Base-by-base conservation (phyloP, 2,113 vertebrate genomes). In the Camelus bactrianus region DNA sequence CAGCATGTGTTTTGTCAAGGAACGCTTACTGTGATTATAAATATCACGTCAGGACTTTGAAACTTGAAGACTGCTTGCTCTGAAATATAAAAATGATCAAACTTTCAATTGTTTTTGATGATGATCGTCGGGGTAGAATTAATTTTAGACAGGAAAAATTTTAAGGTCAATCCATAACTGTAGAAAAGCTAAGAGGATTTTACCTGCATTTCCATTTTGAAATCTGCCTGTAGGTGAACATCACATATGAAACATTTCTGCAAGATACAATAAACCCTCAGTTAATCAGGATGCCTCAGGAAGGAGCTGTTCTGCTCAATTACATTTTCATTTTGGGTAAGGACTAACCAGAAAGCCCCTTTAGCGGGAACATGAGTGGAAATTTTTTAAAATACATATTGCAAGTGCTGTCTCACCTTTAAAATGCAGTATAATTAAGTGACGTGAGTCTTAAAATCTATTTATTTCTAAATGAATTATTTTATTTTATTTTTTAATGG, bases 261-360 rank as follows among this genome's bases (percentile, higher is more conserved):
- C 56, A 54, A 60, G 28, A 50, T 67, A 81, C 30, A 93, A 79
- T 91, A 84, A 86, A 46, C 32, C 17, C 62, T 93, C 58, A 60
- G 28, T 94, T 97, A 97, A 94, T 96, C 65, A 62, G 50, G 80
- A 32, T 32, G 50, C 56, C 89, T 81, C 28, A 7, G 65, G 85
- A 95, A 91, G 73, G 48, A 90, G 54, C 48, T 89, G 46, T 42
- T 89, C 89, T 50, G 48, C 28, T 87, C 42, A 95, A 92, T 83
- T 50, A 89, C 92, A 77, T 72, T 87, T 93, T 80, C 82, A 35
- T 76, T 54, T 92, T 48, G 30, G 58, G 75, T 89, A 70, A 93
- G 65, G 65, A 79, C 93, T 94, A 97, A 83, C 86, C 26, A 91
- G 77, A 86, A 97, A 93, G 42, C 48, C 30, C 48, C 28, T 52